These are phyloP conservation scores for Orchestes rusci DNA, from an alignment of 2,888 invertebrate genomes.

Conservation along the genomic window DNA sequence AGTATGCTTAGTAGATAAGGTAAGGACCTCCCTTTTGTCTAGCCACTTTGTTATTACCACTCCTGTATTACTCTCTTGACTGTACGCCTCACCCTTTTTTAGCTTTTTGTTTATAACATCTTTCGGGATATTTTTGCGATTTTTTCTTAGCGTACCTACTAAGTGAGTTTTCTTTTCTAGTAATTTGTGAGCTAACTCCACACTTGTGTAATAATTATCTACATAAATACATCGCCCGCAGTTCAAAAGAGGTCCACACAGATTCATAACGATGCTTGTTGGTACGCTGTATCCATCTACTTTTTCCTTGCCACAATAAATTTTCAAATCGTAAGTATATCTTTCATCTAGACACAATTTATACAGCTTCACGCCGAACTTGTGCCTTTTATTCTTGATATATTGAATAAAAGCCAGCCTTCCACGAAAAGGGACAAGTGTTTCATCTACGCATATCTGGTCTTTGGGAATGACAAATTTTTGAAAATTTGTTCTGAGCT, in stretches of 20 bases:
- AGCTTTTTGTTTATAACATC: constrained; percentile 27
- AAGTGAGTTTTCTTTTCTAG: constrained; percentile 29
- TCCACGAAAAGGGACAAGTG: constrained; percentile 22
- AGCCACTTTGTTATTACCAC: constrained; percentile 10
- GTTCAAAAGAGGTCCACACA: constrained; percentile 22
- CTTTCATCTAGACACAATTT: constrained; percentile 25
- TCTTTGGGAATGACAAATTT: constrained; percentile 10
- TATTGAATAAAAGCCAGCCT: constrained; percentile 25
- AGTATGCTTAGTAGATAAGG: constrained; percentile 4
- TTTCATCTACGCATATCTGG: constrained; percentile 25
- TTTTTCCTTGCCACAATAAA: constrained; percentile 23
- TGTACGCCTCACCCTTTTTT: constrained; percentile 19
- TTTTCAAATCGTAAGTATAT: constrained; percentile 22
- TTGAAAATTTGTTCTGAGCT: constrained; percentile 22
- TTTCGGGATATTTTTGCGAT: constrained; percentile 30
- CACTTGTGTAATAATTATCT: constrained; percentile 20
- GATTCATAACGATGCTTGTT: constrained; percentile 23
- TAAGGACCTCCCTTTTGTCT: constrained; percentile 10
- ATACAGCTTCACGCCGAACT: constrained; percentile 25
- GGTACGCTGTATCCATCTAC: constrained; percentile 15
- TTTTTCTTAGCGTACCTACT: constrained; percentile 31
- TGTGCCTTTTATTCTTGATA: constrained; percentile 26
- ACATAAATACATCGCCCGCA: constrained; percentile 11
- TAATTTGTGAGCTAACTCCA: constrained; percentile 22
- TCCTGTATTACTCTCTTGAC: constrained; percentile 11